Conservation (phyloP, 1,140 invertebrate species). For the Zaprionus inermis region DNA sequence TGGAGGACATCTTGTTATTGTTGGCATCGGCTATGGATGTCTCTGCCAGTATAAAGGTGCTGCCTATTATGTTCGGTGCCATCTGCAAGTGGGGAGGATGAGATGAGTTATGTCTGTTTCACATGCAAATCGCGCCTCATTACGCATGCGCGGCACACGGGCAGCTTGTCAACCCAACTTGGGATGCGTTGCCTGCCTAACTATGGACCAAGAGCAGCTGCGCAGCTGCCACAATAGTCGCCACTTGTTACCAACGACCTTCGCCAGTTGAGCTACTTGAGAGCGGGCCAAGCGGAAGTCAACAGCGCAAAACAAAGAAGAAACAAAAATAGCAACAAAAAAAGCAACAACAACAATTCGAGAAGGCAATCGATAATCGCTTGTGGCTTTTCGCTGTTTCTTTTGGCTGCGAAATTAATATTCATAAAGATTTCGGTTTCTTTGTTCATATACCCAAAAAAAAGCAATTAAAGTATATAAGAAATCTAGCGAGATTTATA, state of each 20-base stretch:
- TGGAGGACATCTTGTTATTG: conserved; percentile 67
- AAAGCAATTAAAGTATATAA: conserved; percentile 2
- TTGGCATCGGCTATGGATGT: conserved; percentile 77
- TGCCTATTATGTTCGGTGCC: conserved; percentile 82
- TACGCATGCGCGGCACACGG: conserved; percentile 53
- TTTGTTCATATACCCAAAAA: background rate
- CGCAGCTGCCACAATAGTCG: background rate
- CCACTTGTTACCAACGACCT: conserved; percentile 52
- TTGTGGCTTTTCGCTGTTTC: conserved; percentile 18
- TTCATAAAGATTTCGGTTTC: background rate
- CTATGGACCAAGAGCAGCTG: conserved; percentile 53
- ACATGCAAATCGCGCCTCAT: conserved; percentile 56
- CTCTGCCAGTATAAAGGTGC: conserved; percentile 79
- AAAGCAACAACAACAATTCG: background rate
- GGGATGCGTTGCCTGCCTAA: conserved; percentile 49
- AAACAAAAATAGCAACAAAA: background rate
- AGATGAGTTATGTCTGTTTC: conserved; percentile 30
- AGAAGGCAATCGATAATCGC: conserved; percentile 63
- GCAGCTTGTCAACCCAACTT: conserved; percentile 50
- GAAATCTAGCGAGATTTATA: background rate
- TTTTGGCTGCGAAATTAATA: background rate
- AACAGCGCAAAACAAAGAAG: background rate
- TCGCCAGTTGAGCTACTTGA: conserved; percentile 61
- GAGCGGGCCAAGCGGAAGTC: conserved; percentile 60
- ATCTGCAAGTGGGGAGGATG: conserved; percentile 58